Conservation (phyloP, 2,113 vertebrate genomes). For the Actenoides lindsayi region DNA sequence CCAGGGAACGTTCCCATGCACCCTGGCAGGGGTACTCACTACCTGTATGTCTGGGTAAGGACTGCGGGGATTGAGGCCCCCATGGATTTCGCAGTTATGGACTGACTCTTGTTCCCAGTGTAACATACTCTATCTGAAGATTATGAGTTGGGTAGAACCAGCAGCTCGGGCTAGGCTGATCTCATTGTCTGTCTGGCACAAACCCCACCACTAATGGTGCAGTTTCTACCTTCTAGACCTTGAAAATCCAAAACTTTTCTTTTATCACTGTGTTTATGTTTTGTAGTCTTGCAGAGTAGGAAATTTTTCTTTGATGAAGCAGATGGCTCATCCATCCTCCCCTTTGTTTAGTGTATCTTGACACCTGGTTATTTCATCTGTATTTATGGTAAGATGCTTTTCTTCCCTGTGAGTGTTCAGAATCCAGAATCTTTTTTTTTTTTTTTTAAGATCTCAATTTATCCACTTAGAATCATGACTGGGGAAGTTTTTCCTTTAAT, state of each 20-base stretch:
- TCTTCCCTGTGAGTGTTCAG: not conserved
- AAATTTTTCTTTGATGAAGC: slow-evolving; percentile 39
- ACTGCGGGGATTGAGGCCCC: not conserved
- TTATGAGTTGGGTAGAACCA: not conserved
- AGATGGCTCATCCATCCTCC: slow-evolving; percentile 35
- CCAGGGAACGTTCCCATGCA: not conserved
- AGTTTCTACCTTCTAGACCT: not conserved
- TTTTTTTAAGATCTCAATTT: not conserved
- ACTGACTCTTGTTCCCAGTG: not conserved
- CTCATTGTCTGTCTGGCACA: not conserved
- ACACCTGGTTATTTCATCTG: slow-evolving; percentile 29
- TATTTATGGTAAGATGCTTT: slow-evolving; percentile 21
- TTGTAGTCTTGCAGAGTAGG: not conserved
- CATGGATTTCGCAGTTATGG: not conserved
- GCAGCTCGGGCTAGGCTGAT: not conserved
- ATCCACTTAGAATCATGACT: not conserved
- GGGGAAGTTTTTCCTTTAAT: not conserved
- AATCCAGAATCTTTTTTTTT: not conserved
- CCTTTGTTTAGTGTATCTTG: slow-evolving; percentile 34
- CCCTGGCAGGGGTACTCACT: not conserved
- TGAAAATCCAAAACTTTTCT: not conserved
- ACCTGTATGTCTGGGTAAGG: accelerated
- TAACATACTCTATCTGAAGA: not conserved
- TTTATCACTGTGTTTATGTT: slow-evolving; percentile 24
- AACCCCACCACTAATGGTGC: not conserved